Evolutionary conservation across 2,888 invertebrate species (phyloP).

Genomic region (Conchocele bisecta): DNA sequence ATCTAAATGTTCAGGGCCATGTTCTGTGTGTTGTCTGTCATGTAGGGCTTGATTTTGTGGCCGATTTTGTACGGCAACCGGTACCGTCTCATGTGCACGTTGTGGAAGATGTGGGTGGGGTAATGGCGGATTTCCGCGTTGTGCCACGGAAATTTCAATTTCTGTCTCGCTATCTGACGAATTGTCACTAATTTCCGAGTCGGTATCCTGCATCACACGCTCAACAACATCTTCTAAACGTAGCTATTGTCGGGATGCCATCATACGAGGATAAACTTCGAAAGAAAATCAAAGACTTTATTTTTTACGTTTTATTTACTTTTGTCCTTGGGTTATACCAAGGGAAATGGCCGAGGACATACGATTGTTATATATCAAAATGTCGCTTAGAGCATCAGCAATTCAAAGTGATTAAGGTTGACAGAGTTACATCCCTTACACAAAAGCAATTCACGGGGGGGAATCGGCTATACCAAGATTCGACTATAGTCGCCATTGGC

Average conservation of each 20-base stretch:
- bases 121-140: too few species aligned
- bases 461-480: too few species aligned
- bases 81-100: too few species aligned
- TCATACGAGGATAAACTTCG: background rate
- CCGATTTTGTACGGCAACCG: too few species aligned
- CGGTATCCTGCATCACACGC: background rate
- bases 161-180: background rate
- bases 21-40: too few species aligned
- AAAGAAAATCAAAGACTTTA: too few species aligned
- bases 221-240: background rate
- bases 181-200: background rate
- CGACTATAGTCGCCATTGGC: too few species aligned
- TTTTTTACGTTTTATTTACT: background rate
- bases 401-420: background rate
- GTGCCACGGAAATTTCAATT: too few species aligned
- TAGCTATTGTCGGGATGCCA: background rate
- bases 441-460: too few species aligned
- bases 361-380: background rate
- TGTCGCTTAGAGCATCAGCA: background rate
- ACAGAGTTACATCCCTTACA: background rate
- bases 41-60: too few species aligned
- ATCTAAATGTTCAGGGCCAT: too few species aligned
- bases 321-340: background rate
- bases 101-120: too few species aligned
- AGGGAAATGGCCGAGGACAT: background rate